Percentiles rank a stretch among this genome's conserved stretches.
Conservation (phyloP, 1,140 invertebrate species). For the Hyphantria cunea region DNA sequence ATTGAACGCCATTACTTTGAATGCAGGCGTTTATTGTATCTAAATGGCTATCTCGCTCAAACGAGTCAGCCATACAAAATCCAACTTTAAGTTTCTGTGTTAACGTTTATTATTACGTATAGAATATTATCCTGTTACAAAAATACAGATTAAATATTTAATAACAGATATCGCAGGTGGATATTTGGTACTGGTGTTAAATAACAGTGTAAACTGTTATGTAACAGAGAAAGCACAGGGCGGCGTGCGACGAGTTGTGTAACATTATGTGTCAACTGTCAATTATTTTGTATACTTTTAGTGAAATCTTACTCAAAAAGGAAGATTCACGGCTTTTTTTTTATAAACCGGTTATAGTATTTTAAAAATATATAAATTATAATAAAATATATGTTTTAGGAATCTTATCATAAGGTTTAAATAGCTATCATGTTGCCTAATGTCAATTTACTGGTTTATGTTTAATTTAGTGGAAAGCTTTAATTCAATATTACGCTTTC, state of each 20-base stretch:
- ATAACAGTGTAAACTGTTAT: slow-evolving; percentile 14
- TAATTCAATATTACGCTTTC: neutral
- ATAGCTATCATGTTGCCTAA: neutral
- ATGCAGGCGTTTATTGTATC: no score
- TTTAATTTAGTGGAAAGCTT: neutral
- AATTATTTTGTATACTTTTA: slow-evolving; percentile 19
- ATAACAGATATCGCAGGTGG: no score
- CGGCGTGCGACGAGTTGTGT: slow-evolving; percentile 20
- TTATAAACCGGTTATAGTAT: neutral
- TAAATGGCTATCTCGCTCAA: no score
- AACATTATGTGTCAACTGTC: slow-evolving; percentile 1
- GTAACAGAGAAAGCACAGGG: slow-evolving; percentile 18
- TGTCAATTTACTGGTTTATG: neutral
- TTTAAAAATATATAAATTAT: no score
- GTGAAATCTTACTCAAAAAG: slow-evolving; percentile 22
- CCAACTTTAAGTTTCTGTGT: no score
- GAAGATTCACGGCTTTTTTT: slow-evolving; percentile 8
- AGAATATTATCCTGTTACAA: no score
- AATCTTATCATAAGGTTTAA: neutral
- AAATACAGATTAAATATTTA: no score
- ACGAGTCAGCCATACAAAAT: no score
- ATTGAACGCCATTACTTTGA: no score
- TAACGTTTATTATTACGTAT: no score
- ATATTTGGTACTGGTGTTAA: neutral
- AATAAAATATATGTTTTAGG: no score